Base-by-base conservation (phyloP, 2,888 invertebrate species). In the Lithophane socia region DNA sequence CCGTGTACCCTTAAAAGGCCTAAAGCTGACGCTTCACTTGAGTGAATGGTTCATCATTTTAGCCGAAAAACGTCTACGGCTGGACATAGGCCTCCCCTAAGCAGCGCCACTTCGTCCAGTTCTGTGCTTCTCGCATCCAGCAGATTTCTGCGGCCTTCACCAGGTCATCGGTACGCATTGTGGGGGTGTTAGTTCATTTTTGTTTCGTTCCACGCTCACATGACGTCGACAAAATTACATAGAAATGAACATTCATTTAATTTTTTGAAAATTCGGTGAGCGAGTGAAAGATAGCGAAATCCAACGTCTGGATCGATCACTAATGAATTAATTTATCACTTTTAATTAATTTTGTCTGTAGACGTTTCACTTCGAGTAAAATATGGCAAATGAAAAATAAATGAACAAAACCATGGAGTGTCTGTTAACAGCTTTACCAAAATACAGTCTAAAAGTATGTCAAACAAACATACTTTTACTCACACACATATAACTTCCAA, bases 391-490 rank as follows among this genome's bases (percentile, higher is more conserved):
- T 58, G 16, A 16, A 29, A 58, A 18, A 60, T 60, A 16, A 60
- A 8, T 60, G 60, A 16, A 18, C 18, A 9, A 29, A 60, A 60
- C 29, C 29, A 1, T 29, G 18, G 18, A 9, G 29, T 18, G 1
- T 60, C 60, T 60, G 9, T 18, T 29, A 60, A 18, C 3, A 29
- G 18, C 18, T 60, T 9, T 56, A 68, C 18, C 2, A 75, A 69
- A 56, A 63, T 37, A 13, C 42, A 12, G 3, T 0, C 58, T 2
- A 49, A 58, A 73, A 65, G 44, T 80, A 52, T 74, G 49, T 52
- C 64, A 52, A 47, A 78, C n/a, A 81, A 81, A 60, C 16, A 58
- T 58, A 75, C 29, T 58, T 52, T 52, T 58, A 75, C n/a, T 18
- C n/a, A 47, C 54, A 44, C 73, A 54, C 13, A 65, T 29, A 47